phyloP scores from a whole-genome alignment of 2,113 vertebrate species.

The Leucopsar rothschildi region DNA sequence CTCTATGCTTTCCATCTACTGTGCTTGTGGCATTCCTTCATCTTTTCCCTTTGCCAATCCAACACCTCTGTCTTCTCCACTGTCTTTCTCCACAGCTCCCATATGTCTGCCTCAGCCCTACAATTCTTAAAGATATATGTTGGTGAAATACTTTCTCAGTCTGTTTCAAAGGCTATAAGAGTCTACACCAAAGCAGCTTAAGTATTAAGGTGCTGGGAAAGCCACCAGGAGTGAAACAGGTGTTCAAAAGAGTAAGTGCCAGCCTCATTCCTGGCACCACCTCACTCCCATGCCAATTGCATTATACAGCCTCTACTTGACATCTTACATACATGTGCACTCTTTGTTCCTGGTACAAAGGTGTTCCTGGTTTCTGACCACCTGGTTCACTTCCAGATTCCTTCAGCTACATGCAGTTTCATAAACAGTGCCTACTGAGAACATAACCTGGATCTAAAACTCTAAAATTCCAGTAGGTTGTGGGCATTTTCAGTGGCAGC shows the following conservation, averaged over 20 bases:
- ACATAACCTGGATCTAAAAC: background rate
- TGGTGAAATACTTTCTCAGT: background rate
- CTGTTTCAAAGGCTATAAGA: background rate
- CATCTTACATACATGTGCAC: background rate
- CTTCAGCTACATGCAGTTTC: background rate
- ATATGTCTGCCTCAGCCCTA: background rate
- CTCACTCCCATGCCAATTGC: background rate
- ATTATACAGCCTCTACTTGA: background rate
- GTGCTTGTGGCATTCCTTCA: background rate
- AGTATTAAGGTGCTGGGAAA: background rate
- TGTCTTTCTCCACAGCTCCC: background rate
- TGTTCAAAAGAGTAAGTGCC: background rate
- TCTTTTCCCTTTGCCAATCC: background rate
- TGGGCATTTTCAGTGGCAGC: background rate
- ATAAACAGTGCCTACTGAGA: background rate
- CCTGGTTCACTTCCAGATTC: background rate
- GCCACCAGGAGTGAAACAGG: background rate
- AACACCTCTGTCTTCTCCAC: background rate
- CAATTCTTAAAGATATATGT: rapidly evolving
- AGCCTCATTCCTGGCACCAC: background rate
- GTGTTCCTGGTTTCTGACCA: background rate
- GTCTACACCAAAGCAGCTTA: background rate
- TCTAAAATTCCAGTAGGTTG: background rate
- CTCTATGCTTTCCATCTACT: background rate
- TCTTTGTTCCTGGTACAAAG: background rate